Evolutionary conservation across 2,113 vertebrate genomes (phyloP).

Genomic region (Colossoma macropomum): DNA sequence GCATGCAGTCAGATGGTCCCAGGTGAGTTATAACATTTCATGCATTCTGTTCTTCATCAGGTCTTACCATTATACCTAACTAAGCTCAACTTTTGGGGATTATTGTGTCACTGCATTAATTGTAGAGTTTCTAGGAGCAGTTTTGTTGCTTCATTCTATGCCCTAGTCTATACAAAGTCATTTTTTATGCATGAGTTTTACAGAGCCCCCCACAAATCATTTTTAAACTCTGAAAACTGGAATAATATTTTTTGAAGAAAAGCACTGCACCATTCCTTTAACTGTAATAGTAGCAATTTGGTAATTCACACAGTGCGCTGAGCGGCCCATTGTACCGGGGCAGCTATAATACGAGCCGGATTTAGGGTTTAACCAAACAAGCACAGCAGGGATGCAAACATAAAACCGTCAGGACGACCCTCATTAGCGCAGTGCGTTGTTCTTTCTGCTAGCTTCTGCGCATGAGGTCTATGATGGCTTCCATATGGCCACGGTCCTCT

Average conservation of each 20-base stretch:
- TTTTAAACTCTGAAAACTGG: not conserved
- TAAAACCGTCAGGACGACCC: conserved; percentile 70
- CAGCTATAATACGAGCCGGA: conserved; percentile 43
- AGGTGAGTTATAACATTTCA: not conserved
- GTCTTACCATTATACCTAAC: not conserved
- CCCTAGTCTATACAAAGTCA: not conserved
- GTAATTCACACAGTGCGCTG: not conserved
- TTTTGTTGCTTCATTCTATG: not conserved
- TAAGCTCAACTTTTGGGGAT: not conserved
- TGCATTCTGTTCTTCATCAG: not conserved
- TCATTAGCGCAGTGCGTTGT: conserved; percentile 66
- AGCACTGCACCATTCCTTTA: not conserved
- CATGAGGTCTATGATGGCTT: conserved; percentile 68
- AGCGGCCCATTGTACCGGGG: not conserved
- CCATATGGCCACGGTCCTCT: conserved; percentile 75
- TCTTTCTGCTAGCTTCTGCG: conserved; percentile 35
- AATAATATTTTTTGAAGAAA: not conserved
- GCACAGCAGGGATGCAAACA: conserved; percentile 74
- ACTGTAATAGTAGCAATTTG: conserved; percentile 3
- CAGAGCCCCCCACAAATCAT: not conserved
- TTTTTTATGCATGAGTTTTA: not conserved
- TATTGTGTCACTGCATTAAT: not conserved
- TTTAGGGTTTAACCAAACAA: conserved; percentile 68
- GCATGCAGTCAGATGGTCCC: not conserved
- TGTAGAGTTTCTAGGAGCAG: not conserved